Percentiles rank a stretch among this genome's conserved stretches.
Conservation (phyloP, 2,797 vertebrate genomes). For the Galagoides demidoff region DNA sequence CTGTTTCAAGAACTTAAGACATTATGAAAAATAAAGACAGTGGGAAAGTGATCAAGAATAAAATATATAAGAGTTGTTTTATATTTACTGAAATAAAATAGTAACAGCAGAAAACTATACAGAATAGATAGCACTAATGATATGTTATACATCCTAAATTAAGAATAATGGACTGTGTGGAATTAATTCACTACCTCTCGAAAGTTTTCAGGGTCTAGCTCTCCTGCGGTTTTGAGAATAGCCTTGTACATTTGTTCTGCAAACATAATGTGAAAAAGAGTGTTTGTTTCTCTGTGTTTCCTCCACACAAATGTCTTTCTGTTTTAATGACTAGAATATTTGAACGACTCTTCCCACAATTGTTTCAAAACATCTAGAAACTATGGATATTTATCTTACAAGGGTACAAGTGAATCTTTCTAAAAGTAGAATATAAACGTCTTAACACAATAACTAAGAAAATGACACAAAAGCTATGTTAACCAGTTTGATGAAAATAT, state of each 20-base stretch:
- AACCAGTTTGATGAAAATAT: too few species aligned
- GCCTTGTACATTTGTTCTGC: neutral
- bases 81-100: slow-evolving; percentile 50
- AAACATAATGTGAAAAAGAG: neutral
- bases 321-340: neutral
- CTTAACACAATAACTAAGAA: too few species aligned
- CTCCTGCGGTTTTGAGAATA: neutral
- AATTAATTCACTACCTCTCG: slow-evolving; percentile 56
- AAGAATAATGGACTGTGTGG: slow-evolving; percentile 18
- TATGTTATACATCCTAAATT: slow-evolving; percentile 52
- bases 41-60: neutral
- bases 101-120: slow-evolving; percentile 46
- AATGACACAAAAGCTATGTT: too few species aligned
- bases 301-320: neutral
- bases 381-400: neutral
- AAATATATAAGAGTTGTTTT: slow-evolving; percentile 34
- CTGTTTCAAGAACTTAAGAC: slow-evolving; percentile 7
- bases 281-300: neutral
- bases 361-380: neutral
- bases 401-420: too few species aligned
- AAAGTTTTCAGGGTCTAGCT: neutral
- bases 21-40: slow-evolving; percentile 20
- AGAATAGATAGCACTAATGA: slow-evolving; percentile 1
- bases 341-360: neutral
- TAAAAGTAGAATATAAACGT: too few species aligned